phyloP scores from a whole-genome alignment of 2,797 vertebrate genomes.

The Myripristis jacobus region DNA sequence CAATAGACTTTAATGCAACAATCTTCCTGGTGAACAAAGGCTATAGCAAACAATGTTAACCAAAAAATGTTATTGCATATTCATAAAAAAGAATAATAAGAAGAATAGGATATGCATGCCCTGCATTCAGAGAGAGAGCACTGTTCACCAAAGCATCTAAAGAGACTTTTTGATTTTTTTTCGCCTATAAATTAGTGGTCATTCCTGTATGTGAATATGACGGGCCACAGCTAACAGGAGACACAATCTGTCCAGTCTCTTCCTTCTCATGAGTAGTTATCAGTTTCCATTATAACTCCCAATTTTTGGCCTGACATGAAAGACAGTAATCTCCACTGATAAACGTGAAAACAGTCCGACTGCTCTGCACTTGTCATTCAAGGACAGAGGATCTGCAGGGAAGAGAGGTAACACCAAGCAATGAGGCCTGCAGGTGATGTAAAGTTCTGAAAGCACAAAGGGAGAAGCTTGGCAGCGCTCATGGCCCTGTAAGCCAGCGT shows the following conservation, averaged over 20 bases:
- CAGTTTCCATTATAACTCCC: slow-evolving; percentile 25
- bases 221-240: not conserved
- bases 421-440: slow-evolving; percentile 44
- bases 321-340: slow-evolving; percentile 41
- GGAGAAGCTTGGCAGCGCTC: slow-evolving; percentile 4
- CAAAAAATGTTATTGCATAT: not conserved
- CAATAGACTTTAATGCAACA: not conserved
- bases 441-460: slow-evolving; percentile 33
- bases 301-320: slow-evolving; percentile 50
- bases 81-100: too few relatives aligned
- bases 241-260: slow-evolving; percentile 27
- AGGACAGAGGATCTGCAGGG: slow-evolving; percentile 51
- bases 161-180: not conserved
- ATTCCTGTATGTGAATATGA: not conserved
- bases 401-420: slow-evolving; percentile 38
- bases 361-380: slow-evolving; percentile 56
- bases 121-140: too few relatives aligned
- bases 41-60: not conserved
- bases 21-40: not conserved
- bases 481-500: not conserved
- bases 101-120: too few relatives aligned
- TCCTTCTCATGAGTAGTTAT: slow-evolving; percentile 3
- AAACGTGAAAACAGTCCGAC: slow-evolving; percentile 50
- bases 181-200: not conserved
- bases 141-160: too few relatives aligned